Base-by-base conservation (phyloP, 2,113 vertebrate species). In the Pseudopodoces humilis region DNA sequence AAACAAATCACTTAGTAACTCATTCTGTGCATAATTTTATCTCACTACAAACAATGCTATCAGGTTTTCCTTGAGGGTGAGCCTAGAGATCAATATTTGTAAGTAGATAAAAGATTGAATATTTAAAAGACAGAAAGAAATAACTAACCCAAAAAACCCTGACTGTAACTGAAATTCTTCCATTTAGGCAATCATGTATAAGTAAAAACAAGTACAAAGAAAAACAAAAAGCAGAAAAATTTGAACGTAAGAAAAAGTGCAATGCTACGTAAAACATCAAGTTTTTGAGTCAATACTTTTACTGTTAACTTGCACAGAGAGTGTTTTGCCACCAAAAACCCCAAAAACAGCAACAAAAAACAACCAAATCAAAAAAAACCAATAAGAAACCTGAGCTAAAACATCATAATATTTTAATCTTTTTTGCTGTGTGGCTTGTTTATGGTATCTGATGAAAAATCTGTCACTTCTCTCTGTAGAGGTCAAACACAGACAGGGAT, bases 391-490 rank as follows among this genome's bases (percentile, higher is more conserved):
- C 43, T 43, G 43, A 43, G 43, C 13, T 16, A 43, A 43, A 43
- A 43, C 43, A 43, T 43, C 43, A 15, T 43, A 39, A 39, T 43
- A 14, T 43, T 43, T 43, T 91, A 39, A 39, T 39, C 92, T 87
- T 70, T 63, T 78, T 64, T 91, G n/a, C 70, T 68, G 13, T 93
- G 93, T 78, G 63, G 81, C 62, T 81, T 93, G 87, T 39, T 39
- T 39, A 39, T 89, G 88, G 72, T 50, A n/a, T 95, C 60, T 33
- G 82, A 81, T 96, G 78, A 69, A 86, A 97, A 86, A 46, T 53
- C 67, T 87, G 52, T 35, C 3, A 6, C 59, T 64, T 43, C 52
- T 28, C 41, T 49, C 21, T 30, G 11, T 30, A 52, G 39, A 81
- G 75, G 62, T 67, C 46, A 68, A 58, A 49, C 6, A 9, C 41